A percentile compares a stretch with the other conserved stretches of the same genome.
Evolutionary conservation across 2,797 vertebrate genomes (phyloP).

Genomic region (Sebastes oblongus): DNA sequence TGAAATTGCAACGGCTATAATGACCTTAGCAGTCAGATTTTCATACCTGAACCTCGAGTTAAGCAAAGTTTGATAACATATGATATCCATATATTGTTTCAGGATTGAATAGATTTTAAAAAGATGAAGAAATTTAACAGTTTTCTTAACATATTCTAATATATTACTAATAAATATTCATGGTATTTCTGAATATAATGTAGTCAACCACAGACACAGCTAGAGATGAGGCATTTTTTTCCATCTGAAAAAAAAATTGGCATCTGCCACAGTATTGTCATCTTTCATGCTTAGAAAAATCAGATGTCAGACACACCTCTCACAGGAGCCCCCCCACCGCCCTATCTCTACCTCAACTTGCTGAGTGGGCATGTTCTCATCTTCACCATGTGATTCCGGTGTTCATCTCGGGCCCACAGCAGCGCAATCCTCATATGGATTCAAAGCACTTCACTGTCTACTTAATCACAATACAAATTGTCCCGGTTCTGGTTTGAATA

Average conservation of each 20-base stretch:
- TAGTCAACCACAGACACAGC: conserved; percentile 7
- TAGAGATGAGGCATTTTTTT: conserved; percentile 61
- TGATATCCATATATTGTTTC: conserved; percentile 7
- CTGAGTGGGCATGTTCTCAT: conserved; percentile 79
- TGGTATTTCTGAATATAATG: conserved; percentile 10
- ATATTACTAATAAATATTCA: conserved; percentile 28
- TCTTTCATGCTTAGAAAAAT: conserved; percentile 83
- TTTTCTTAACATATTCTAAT: conserved; percentile 1
- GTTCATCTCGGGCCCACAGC: conserved; percentile 58
- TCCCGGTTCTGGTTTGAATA: conserved; percentile 76
- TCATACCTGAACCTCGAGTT: neutral
- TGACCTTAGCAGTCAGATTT: neutral
- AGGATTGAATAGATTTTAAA: neutral
- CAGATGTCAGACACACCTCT: conserved; percentile 73
- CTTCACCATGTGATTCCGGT: conserved; percentile 62
- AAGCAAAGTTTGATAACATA: conserved; percentile 4
- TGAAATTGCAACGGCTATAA: conserved; percentile 38
- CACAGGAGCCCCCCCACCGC: conserved; percentile 16
- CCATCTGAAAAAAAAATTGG: conserved; percentile 64
- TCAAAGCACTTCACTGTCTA: conserved; percentile 71
- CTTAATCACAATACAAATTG: conserved; percentile 83
- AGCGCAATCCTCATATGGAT: conserved; percentile 67
- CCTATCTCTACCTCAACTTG: conserved; percentile 60
- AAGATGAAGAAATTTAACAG: neutral
- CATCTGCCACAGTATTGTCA: conserved; percentile 64